Evolutionary conservation across 2,888 invertebrate genomes (phyloP), one percentile per base, ranked within the genome.

Genomic region (Piscicola geometra): DNA sequence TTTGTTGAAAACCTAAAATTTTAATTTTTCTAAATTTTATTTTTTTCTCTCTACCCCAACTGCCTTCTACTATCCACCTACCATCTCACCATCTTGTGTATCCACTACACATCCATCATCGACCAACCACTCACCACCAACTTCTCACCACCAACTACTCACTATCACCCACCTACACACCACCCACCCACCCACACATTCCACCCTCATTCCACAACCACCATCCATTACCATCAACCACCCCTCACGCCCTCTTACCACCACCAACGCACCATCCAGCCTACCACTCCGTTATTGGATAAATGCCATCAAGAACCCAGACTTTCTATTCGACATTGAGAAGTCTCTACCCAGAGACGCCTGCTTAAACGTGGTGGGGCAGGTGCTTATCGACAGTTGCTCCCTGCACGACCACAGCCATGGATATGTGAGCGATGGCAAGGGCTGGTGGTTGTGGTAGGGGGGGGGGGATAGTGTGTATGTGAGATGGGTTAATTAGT

Each of bases 331-430:
- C 88, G 99, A 99, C 87, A 95, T 99, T 84, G 93, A 96, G 87
- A 97, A 85, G 88, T 94, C 96, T 79, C 94, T 94, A 86, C 96
- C 95, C 82, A 97, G 98, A 83, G 97, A 98, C 87, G 94, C 96
- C 76, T 98, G 97, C 88, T 89, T 98, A 83, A 96, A 96, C 82
- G 98, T 99, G 77, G 96, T 99, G 83, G 99, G 98, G 85, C 98
- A 99, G 89, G 98, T 98, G 71, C 96, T 99, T 86, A 99, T 99
- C 98, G 99, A 99, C 88, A 97, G 97, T 71, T 99, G 99, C 88
- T 96, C 96, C 79, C 98, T 97, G 78, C 95, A 95, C 80, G 97
- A 98, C 87, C 97, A 97, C 87, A 92, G 95, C 87, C 90, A 98
- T 86, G 93, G 93, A 89, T 97, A 98, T 81, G 84, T 84, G 78